phyloP scores from a whole-genome alignment of 2,113 vertebrate genomes.

The Cryptomyrus ogoouensis region DNA sequence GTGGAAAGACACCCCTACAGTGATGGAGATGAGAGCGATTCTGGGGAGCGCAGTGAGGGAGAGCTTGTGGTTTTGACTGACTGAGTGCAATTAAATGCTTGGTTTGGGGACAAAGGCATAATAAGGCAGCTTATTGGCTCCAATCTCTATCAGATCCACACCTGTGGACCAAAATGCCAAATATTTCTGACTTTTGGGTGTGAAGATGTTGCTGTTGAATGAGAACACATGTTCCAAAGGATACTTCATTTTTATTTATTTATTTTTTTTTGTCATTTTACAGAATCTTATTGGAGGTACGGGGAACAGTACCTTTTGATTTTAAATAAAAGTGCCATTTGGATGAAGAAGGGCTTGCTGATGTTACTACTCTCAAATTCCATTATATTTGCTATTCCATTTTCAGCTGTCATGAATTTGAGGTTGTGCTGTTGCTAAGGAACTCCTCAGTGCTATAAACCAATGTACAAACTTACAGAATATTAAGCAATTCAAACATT shows the following conservation, averaged over 20 bases:
- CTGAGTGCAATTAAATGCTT: conserved; percentile 47
- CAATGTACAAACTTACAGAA: background rate
- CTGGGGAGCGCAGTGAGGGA: conserved; percentile 80
- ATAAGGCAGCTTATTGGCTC: background rate
- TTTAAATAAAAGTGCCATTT: background rate
- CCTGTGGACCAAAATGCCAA: background rate
- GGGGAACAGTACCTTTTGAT: background rate
- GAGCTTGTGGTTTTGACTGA: conserved; percentile 90
- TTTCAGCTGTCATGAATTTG: background rate
- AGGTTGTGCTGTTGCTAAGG: background rate
- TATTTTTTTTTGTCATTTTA: background rate
- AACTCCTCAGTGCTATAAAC: background rate
- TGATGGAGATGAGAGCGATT: conserved; percentile 82
- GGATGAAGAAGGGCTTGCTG: conserved; percentile 12
- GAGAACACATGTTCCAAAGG: background rate
- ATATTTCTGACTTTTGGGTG: background rate
- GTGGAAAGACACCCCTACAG: conserved; percentile 72
- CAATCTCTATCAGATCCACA: background rate
- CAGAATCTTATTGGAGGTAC: background rate
- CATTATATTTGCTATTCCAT: background rate
- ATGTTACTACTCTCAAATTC: background rate
- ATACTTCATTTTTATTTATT: background rate
- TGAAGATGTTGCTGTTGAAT: background rate
- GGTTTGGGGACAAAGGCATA: background rate
- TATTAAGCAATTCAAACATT: background rate